These are phyloP conservation scores for Tuta absoluta DNA, from an alignment of 2,888 invertebrate genomes.

Conservation along the genomic window DNA sequence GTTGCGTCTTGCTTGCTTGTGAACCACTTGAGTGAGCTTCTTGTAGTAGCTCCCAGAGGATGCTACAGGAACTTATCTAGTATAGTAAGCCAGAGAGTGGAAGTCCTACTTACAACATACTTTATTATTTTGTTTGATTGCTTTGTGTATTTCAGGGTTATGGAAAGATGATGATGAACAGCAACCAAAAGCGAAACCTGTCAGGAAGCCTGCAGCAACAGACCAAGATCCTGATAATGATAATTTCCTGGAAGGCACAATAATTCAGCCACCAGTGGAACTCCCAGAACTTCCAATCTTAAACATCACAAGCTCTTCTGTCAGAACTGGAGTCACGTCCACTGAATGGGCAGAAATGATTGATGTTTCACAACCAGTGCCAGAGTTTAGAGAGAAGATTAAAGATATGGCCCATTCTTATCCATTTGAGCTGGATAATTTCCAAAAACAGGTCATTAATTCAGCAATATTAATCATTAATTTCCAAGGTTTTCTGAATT, in stretches of 20 bases:
- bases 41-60: no score
- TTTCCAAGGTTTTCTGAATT: no score
- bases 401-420: constrained; percentile 92
- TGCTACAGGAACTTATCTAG: no score
- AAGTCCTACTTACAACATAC: not conserved
- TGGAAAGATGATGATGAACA: constrained; percentile 70
- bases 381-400: constrained; percentile 89
- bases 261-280: constrained; percentile 63
- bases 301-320: constrained; percentile 82
- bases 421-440: constrained; percentile 96
- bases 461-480: not conserved
- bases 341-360: constrained; percentile 94
- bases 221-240: constrained; percentile 54
- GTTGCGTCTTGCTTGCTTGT: no score
- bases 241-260: constrained; percentile 64
- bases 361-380: constrained; percentile 89
- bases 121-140: not conserved
- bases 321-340: constrained; percentile 69
- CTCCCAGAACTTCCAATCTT: constrained; percentile 83
- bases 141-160: constrained; percentile 51
- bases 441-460: constrained; percentile 91
- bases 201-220: constrained; percentile 44
- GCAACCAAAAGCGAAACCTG: constrained; percentile 41
- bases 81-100: no score
- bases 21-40: no score